Conservation (phyloP, 2,888 invertebrate species). For the Notodromas monacha region DNA sequence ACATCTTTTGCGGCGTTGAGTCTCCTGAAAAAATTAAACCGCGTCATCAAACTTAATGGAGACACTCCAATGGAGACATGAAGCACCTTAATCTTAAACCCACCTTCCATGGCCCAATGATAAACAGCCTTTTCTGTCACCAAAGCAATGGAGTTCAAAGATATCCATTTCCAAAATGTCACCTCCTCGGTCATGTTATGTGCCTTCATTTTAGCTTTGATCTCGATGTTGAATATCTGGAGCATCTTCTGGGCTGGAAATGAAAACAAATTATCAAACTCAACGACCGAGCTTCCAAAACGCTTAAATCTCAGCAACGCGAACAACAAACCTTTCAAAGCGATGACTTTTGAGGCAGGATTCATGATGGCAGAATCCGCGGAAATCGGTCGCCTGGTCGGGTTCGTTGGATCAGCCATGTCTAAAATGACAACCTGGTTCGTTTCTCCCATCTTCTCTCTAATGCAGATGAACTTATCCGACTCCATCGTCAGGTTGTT, state of each 20-base stretch:
- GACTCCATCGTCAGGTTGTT: conserved; percentile 98
- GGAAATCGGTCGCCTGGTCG: conserved; percentile 77
- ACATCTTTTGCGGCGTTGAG: conserved; percentile 80
- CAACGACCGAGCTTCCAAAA: too few species aligned
- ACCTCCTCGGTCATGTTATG: conserved; percentile 87
- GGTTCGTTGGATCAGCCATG: conserved; percentile 74
- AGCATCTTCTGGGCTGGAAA: conserved; percentile 69
- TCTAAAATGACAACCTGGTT: conserved; percentile 95
- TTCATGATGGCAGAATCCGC: conserved; percentile 99
- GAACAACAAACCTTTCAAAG: conserved; percentile 38
- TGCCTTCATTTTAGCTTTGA: conserved; percentile 97
- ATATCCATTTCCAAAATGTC: conserved; percentile 98
- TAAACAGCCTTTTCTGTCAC: conserved; percentile 82
- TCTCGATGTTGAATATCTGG: conserved; percentile 96
- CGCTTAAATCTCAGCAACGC: too few species aligned
- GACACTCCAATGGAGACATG: too few species aligned
- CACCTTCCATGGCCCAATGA: conserved; percentile 92
- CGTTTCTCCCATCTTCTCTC: conserved; percentile 81
- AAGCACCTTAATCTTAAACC: background rate
- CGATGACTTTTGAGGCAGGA: conserved; percentile 93
- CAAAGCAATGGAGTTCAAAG: conserved; percentile 67
- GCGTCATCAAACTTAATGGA: background rate
- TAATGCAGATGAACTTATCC: conserved; percentile 93
- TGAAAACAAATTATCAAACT: too few species aligned
- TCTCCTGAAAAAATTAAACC: conserved; percentile 29